phyloP scores from a whole-genome alignment of 2,888 invertebrate genomes.

The Scrobipalpa costella region DNA sequence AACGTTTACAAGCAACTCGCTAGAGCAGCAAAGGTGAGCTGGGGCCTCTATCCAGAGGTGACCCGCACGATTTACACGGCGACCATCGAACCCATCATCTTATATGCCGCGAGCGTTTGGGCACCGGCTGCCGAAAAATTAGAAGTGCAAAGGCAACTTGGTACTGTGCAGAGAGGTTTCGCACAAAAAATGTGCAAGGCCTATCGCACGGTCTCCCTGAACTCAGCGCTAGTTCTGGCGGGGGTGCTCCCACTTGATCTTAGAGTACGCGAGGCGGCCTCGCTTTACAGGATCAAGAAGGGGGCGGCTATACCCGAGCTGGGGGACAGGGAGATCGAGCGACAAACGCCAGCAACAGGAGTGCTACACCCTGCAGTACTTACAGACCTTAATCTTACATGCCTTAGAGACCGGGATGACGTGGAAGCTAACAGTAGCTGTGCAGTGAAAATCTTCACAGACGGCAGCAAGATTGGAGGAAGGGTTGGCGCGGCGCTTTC shows the following conservation, averaged over 20 bases:
- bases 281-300: slow-evolving; percentile 33
- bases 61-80: background rate
- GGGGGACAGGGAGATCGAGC: slow-evolving; percentile 34
- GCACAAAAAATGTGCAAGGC: slow-evolving; percentile 12
- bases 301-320: slow-evolving; percentile 7
- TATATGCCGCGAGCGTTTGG: slow-evolving; percentile 1
- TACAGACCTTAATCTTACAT: background rate
- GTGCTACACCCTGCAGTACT: slow-evolving; percentile 25
- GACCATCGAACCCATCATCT: background rate
- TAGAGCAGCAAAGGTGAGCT: background rate
- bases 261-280: slow-evolving; percentile 28
- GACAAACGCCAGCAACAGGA: background rate
- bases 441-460: slow-evolving; percentile 28
- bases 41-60: background rate
- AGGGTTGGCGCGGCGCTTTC: slow-evolving; percentile 25
- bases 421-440: background rate
- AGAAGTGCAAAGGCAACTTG: no score
- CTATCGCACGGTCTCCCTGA: slow-evolving; percentile 32
- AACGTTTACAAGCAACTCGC: background rate
- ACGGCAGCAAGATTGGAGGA: slow-evolving; percentile 33
- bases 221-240: slow-evolving; percentile 28
- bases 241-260: slow-evolving; percentile 26
- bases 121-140: background rate
- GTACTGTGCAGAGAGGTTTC: no score
- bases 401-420: slow-evolving; percentile 16